phyloP scores from a whole-genome alignment of 2,888 invertebrate genomes.

The Dichetophora obliterata region DNA sequence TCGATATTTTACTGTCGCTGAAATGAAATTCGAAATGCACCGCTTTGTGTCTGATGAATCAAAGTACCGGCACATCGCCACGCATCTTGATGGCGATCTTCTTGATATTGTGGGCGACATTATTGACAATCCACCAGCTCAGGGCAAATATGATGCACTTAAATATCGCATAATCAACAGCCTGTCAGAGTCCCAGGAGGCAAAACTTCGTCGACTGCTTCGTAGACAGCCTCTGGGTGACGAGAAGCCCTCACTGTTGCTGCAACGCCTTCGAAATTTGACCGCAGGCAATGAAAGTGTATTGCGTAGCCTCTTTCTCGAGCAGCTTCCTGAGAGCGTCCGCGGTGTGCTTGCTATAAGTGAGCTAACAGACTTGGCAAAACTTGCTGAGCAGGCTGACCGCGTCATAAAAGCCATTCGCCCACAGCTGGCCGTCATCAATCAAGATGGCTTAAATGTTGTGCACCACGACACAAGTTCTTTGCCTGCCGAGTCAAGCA shows the following conservation, averaged over 20 bases:
- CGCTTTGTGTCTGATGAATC: too few species aligned
- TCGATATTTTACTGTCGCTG: slow-evolving; percentile 19
- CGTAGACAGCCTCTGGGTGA: slow-evolving; percentile 31
- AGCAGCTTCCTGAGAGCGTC: slow-evolving; percentile 37
- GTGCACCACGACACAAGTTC: too few species aligned
- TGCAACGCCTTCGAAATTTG: slow-evolving; percentile 36
- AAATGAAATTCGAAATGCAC: slow-evolving; percentile 14
- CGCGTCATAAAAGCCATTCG: background rate
- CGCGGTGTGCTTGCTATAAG: slow-evolving; percentile 31
- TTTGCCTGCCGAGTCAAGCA: background rate
- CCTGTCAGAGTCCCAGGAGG: slow-evolving; percentile 36
- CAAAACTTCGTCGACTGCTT: slow-evolving; percentile 32
- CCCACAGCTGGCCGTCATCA: background rate
- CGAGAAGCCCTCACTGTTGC: slow-evolving; percentile 33
- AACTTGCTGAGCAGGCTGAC: slow-evolving; percentile 17
- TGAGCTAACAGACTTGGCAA: background rate
- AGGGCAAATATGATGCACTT: slow-evolving; percentile 36
- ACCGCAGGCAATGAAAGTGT: slow-evolving; percentile 25
- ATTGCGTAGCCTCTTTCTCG: slow-evolving; percentile 31
- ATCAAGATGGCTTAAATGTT: too few species aligned
- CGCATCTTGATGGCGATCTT: slow-evolving; percentile 6
- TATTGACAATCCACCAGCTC: slow-evolving; percentile 32
- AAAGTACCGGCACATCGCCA: slow-evolving; percentile 15
- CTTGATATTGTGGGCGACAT: slow-evolving; percentile 29
- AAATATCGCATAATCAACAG: slow-evolving; percentile 30